Base-by-base conservation (phyloP, 2,797 vertebrate genomes). In the Phalanger gymnotis region DNA sequence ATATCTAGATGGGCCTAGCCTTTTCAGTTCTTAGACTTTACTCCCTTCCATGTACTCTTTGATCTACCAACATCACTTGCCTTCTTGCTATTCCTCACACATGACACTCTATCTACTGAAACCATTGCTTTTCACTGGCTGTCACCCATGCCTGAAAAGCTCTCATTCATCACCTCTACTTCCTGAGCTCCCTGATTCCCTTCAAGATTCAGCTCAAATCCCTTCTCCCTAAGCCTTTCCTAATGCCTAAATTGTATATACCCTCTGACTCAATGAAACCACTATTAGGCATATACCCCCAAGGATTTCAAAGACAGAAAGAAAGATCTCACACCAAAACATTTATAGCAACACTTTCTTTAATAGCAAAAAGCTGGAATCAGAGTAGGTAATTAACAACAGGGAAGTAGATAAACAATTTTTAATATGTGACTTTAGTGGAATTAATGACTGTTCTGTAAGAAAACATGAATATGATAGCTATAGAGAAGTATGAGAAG, bases 381-480 rank as follows among this genome's bases (percentile, higher is more conserved):
- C 5, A 5, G 92, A 92, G 28, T 92, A 95, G 91, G 93, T 53
- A 9, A 93, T 22, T 97, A 4, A 90, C 81, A 93, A 54, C 81
- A 54, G 47, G 14, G 6, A 58, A n/a, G 2, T 92, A 91, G 87
- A 93, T 66, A 91, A 61, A 92, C 51, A 55, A 25, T 52, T 4
- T 40, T 13, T 94, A 22, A 57, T 92, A 13, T 61, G 34, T n/a
- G 90, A 91, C 25, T 55, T 61, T 11, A 93, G 92, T 91, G 81
- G 22, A 51, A 51, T 87, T 87, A 27, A 87, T 81, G 3, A 27
- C 25, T 47, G 9, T 81, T 81, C 73, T 81, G 11, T 87, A 87
- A 87, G 73, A 87, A 47, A 51, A 2, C 10, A 87, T 27, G 19
- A 47, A 87, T 51, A 87, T 81, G 61, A 73, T 73, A 40, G 51